Evolutionary conservation across 2,888 invertebrate genomes (phyloP).

Genomic region (Apoda limacodes): DNA sequence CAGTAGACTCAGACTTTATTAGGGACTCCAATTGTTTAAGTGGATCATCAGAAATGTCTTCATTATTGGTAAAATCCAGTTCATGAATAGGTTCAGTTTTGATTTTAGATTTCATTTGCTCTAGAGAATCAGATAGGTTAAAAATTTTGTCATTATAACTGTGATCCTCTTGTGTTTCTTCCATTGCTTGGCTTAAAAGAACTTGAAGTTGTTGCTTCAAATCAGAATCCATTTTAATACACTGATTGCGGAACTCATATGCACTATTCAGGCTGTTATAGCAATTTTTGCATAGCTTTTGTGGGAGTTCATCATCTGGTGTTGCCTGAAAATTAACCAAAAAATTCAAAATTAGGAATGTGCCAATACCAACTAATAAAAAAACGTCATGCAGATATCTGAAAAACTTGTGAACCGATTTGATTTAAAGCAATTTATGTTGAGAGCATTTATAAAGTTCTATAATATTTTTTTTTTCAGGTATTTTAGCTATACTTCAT

Average conservation of each 20-base stretch:
- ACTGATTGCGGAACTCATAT: constrained; percentile 52
- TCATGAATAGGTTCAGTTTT: too few species aligned
- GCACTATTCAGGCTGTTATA: constrained; percentile 43
- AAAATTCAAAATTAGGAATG: too few species aligned
- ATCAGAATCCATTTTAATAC: constrained; percentile 56
- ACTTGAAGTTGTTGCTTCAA: constrained; percentile 42
- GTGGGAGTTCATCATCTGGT: constrained; percentile 50
- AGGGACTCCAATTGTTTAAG: constrained; percentile 49
- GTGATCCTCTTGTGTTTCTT: constrained; percentile 10
- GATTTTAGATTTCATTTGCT: too few species aligned
- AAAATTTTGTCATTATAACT: too few species aligned
- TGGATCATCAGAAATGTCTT: constrained; percentile 42
- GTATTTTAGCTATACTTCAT: too few species aligned
- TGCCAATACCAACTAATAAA: too few species aligned
- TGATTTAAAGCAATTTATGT: too few species aligned
- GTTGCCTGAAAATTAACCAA: constrained; percentile 39
- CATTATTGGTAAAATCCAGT: constrained; percentile 17
- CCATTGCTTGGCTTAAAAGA: constrained; percentile 28
- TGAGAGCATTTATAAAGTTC: too few species aligned
- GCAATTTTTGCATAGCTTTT: constrained; percentile 52
- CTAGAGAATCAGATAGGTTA: too few species aligned
- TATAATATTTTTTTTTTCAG: too few species aligned
- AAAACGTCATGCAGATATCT: too few species aligned
- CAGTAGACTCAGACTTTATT: constrained; percentile 50
- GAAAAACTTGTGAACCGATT: too few species aligned